phyloP scores from a whole-genome alignment of 1,140 invertebrate genomes.

The Tribolium madens region DNA sequence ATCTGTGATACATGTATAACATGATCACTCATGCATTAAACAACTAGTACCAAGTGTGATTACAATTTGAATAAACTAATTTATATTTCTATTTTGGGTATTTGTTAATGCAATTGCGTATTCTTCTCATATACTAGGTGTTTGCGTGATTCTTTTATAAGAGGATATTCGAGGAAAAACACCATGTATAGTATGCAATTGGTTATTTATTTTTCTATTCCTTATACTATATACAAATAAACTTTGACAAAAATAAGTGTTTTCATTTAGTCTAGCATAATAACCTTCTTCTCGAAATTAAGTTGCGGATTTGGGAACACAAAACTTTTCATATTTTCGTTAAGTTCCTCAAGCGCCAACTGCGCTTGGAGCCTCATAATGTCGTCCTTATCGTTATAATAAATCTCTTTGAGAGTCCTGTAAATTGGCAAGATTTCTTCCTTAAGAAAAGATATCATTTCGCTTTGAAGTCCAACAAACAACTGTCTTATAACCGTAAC shows the following conservation, averaged over 20 bases:
- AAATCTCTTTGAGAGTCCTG: slow-evolving; percentile 75
- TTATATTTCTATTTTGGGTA: slow-evolving; percentile 39
- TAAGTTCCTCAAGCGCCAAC: slow-evolving; percentile 81
- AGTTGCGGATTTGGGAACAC: slow-evolving; percentile 72
- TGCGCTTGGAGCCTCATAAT: slow-evolving; percentile 79
- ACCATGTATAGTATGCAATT: slow-evolving; percentile 59
- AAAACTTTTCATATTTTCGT: slow-evolving; percentile 75
- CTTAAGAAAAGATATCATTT: slow-evolving; percentile 75
- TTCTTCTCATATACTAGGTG: slow-evolving; percentile 56
- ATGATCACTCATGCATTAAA: background rate
- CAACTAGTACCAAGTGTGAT: background rate
- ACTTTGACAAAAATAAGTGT: slow-evolving; percentile 6
- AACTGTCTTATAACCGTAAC: slow-evolving; percentile 80
- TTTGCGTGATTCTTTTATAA: slow-evolving; percentile 32
- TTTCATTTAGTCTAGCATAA: slow-evolving; percentile 63
- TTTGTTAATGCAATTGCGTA: slow-evolving; percentile 53
- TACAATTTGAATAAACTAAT: slow-evolving; percentile 17
- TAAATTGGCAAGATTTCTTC: slow-evolving; percentile 78
- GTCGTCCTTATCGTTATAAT: slow-evolving; percentile 76
- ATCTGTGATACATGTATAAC: background rate
- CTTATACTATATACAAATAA: slow-evolving; percentile 1
- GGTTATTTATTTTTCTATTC: slow-evolving; percentile 33
- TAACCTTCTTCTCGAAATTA: slow-evolving; percentile 71
- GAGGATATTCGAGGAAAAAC: slow-evolving; percentile 35
- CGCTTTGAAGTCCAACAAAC: slow-evolving; percentile 78